phyloP scores from a whole-genome alignment of 1,140 invertebrate species.

The Littorina saxatilis region DNA sequence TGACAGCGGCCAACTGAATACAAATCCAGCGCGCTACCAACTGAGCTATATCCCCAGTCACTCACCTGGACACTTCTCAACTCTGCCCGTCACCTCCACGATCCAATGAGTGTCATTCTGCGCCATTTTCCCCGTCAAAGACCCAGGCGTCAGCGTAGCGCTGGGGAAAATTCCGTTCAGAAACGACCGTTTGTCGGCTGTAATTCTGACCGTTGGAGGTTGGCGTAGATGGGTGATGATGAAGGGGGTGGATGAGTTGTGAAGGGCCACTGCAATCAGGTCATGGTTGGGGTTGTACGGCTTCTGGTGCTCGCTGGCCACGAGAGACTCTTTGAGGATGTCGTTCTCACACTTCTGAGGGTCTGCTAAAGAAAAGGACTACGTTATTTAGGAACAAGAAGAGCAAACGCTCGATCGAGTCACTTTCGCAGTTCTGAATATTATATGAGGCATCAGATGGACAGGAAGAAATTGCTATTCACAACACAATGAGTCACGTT shows the following conservation, averaged over 20 bases:
- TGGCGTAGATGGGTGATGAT: slow-evolving; percentile 45
- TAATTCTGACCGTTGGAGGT: slow-evolving; percentile 45
- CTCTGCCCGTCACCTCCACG: slow-evolving; percentile 48
- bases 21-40: no score
- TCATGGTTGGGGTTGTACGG: slow-evolving; percentile 50
- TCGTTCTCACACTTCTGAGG: slow-evolving; percentile 51
- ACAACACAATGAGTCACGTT: no score
- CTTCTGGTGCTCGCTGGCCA: slow-evolving; percentile 50
- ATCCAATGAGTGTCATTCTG: slow-evolving; percentile 60
- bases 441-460: no score
- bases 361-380: slow-evolving; percentile 43
- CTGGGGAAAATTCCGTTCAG: slow-evolving; percentile 51
- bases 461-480: no score
- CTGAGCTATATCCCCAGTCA: no score
- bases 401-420: no score
- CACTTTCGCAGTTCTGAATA: no score
- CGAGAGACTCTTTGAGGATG: slow-evolving; percentile 46
- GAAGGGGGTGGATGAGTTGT: slow-evolving; percentile 49
- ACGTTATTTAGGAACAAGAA: no score
- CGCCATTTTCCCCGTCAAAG: slow-evolving; percentile 51
- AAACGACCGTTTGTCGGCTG: slow-evolving; percentile 44
- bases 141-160: slow-evolving; percentile 38
- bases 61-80: slow-evolving; percentile 58
- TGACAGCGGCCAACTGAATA: no score
- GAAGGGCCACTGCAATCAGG: slow-evolving; percentile 42